A percentile compares a stretch with the other conserved stretches of the same genome.
phyloP scores from a whole-genome alignment of 2,888 invertebrate species.

The Crossocerus cetratus region DNA sequence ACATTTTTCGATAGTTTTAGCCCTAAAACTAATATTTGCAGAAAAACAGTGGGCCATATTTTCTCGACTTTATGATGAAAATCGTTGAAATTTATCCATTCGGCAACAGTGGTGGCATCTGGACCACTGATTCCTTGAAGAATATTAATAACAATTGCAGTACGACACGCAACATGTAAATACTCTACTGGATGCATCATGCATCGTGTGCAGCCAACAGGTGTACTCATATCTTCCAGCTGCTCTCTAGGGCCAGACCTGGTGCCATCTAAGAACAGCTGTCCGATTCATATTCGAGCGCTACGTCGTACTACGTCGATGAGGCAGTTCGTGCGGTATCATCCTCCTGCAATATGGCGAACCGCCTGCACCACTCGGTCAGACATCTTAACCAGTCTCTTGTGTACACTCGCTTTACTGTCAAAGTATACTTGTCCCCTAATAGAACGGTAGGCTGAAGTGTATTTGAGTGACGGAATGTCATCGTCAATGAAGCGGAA shows the following conservation, averaged over 20 bases:
- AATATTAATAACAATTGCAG: too few species aligned
- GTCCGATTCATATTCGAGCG: neutral
- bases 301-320: slow-evolving; percentile 10
- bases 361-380: neutral
- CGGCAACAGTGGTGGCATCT: too few species aligned
- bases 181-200: too few species aligned
- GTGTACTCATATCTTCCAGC: neutral
- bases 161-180: too few species aligned
- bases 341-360: slow-evolving; percentile 34
- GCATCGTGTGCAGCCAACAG: neutral
- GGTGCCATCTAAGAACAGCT: slow-evolving; percentile 21
- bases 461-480: slow-evolving; percentile 45
- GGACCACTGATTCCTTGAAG: neutral
- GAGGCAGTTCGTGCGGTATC: neutral
- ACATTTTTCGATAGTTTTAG: too few species aligned
- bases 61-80: too few species aligned
- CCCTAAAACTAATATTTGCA: too few species aligned
- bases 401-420: neutral
- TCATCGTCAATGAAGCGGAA: slow-evolving; percentile 60
- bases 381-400: neutral
- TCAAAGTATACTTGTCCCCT: neutral
- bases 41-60: too few species aligned
- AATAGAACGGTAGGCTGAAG: neutral
- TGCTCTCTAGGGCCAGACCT: neutral
- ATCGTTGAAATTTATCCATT: too few species aligned